phyloP scores from a whole-genome alignment of 1,140 invertebrate species.

The Acromyrmex charruanus region DNA sequence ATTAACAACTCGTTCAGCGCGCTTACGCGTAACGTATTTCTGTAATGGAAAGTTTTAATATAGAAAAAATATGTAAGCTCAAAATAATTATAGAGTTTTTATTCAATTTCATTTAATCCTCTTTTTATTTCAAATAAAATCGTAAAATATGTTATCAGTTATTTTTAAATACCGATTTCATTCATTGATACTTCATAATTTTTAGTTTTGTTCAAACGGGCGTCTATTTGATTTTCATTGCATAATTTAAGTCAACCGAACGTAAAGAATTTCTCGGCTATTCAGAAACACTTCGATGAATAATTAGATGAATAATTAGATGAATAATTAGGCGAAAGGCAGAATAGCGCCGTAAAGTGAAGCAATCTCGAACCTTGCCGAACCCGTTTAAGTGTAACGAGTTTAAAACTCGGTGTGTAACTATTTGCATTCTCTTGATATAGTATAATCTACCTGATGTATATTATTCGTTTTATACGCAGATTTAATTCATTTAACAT shows the following conservation, averaged over 20 bases:
- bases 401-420: conserved; percentile 58
- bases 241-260: conserved; percentile 16
- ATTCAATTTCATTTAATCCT: not conserved
- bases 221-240: conserved; percentile 42
- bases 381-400: conserved; percentile 51
- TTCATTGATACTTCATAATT: not conserved
- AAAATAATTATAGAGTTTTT: not conserved
- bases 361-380: conserved; percentile 41
- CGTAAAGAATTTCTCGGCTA: conserved; percentile 35
- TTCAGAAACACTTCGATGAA: conserved; percentile 31
- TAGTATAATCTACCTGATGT: conserved; percentile 45
- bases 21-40: conserved; percentile 3
- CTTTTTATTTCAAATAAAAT: conserved; percentile 16
- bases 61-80: not conserved
- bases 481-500: conserved; percentile 41
- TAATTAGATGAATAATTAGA: conserved; percentile 54
- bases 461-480: conserved; percentile 47
- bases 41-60: not conserved
- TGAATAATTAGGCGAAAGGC: conserved; percentile 47
- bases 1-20: conserved; percentile 21
- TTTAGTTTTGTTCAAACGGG: not conserved
- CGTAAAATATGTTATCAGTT: conserved; percentile 15
- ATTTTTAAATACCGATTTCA: not conserved
- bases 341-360: conserved; percentile 33
- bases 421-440: conserved; percentile 42